Evolutionary conservation across 2,888 invertebrate genomes (phyloP).

Genomic region (Drosophila falleni): DNA sequence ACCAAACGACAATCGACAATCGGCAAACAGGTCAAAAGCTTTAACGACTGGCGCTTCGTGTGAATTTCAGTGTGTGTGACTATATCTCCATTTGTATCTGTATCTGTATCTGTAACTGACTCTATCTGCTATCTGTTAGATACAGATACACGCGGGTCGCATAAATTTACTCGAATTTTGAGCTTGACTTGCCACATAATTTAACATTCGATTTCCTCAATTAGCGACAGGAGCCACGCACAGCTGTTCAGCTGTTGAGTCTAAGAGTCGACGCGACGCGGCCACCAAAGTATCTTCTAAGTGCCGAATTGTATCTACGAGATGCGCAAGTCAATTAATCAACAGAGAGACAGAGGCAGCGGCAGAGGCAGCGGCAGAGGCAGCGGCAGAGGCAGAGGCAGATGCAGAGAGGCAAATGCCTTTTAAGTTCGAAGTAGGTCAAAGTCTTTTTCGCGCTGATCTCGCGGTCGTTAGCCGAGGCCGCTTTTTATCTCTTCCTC

Average conservation of each 20-base stretch:
- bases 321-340: conserved; percentile 76
- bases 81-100: conserved; percentile 11
- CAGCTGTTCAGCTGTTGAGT: conserved; percentile 34
- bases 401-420: conserved; percentile 50
- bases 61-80: conserved; percentile 43
- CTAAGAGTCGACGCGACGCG: not conserved
- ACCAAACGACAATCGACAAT: conserved; percentile 51
- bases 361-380: conserved; percentile 31
- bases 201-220: conserved; percentile 81
- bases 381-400: conserved; percentile 7
- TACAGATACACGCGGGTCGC: conserved; percentile 55
- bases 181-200: conserved; percentile 61
- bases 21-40: conserved; percentile 45
- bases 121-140: conserved; percentile 47
- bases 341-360: no score
- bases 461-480: conserved; percentile 62
- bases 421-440: conserved; percentile 75
- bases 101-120: conserved; percentile 38
- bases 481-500: conserved; percentile 16
- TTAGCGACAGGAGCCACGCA: conserved; percentile 73
- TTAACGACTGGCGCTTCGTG: conserved; percentile 46
- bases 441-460: conserved; percentile 59
- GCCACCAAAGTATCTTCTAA: conserved; percentile 21
- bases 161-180: conserved; percentile 45
- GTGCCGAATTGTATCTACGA: conserved; percentile 50